Conservation (phyloP, 1,140 invertebrate genomes). For the Cataglyphis hispanica region DNA sequence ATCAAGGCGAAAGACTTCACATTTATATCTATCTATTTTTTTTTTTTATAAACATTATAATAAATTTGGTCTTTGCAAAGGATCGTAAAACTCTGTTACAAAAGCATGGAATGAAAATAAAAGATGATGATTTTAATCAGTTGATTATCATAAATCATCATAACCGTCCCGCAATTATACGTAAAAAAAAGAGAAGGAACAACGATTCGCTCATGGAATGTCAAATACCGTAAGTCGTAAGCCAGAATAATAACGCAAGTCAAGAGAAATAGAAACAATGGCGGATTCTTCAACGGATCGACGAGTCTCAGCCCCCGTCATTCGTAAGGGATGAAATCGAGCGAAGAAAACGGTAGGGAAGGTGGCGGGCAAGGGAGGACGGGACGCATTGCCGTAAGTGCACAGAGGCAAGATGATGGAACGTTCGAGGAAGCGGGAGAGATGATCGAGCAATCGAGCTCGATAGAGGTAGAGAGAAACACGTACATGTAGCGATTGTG, state of each 20-base stretch:
- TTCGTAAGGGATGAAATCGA: constrained; percentile 47
- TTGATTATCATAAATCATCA: neutral
- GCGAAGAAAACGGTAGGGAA: constrained; percentile 9
- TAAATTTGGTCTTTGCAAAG: too few relatives aligned
- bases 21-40: neutral
- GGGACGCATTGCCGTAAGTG: constrained; percentile 22
- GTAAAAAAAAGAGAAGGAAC: neutral
- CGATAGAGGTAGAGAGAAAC: neutral
- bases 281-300: constrained; percentile 15
- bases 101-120: neutral
- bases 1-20: neutral
- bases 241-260: constrained; percentile 28
- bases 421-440: constrained; percentile 47
- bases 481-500: constrained; percentile 26
- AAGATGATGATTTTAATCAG: constrained; percentile 20
- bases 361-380: neutral
- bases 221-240: neutral
- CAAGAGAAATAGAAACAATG: constrained; percentile 40
- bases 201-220: neutral
- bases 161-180: neutral
- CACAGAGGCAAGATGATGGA: constrained; percentile 31
- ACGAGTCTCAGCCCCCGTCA: constrained; percentile 24
- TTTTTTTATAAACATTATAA: neutral
- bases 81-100: neutral
- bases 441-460: constrained; percentile 30